These are phyloP conservation scores for Chelon auratus DNA, from an alignment of 2,797 vertebrate species.

Conservation along the genomic window DNA sequence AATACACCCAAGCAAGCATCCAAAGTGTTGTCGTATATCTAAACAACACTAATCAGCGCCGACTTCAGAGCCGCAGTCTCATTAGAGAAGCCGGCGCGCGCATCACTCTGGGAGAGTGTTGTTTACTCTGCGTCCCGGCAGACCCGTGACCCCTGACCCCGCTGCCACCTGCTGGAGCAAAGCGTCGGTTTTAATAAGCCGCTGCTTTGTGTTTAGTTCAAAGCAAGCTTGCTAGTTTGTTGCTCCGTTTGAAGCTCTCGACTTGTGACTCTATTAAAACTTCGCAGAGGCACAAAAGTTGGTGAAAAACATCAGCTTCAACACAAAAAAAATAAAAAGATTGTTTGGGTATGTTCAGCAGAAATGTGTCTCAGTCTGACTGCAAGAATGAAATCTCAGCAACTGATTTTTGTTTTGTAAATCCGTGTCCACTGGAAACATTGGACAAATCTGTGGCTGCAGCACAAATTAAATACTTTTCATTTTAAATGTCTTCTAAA, in stretches of 20 bases:
- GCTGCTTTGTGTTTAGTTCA: background rate
- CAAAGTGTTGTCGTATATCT: background rate
- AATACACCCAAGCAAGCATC: constrained; percentile 4
- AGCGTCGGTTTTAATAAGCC: constrained; percentile 19
- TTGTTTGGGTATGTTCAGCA: background rate
- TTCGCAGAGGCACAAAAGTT: background rate
- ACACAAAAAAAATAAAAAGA: constrained; percentile 6
- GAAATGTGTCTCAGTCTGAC: constrained; percentile 7
- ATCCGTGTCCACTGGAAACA: no score
- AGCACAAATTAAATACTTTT: no score
- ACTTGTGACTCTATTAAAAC: background rate
- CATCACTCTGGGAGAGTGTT: background rate
- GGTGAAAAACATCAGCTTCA: background rate
- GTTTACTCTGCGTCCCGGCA: constrained; percentile 1
- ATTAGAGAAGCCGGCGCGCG: constrained; percentile 12
- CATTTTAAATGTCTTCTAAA: no score
- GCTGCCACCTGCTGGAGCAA: constrained; percentile 1
- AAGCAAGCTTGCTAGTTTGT: background rate
- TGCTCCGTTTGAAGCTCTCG: constrained; percentile 1
- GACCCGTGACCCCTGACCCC: background rate
- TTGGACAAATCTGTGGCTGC: no score
- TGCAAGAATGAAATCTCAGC: background rate
- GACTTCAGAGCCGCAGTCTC: background rate
- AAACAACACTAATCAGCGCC: constrained; percentile 8
- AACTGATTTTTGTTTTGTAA: no score